phyloP scores from a whole-genome alignment of 2,888 invertebrate genomes.

The Drosophila macrospina region DNA sequence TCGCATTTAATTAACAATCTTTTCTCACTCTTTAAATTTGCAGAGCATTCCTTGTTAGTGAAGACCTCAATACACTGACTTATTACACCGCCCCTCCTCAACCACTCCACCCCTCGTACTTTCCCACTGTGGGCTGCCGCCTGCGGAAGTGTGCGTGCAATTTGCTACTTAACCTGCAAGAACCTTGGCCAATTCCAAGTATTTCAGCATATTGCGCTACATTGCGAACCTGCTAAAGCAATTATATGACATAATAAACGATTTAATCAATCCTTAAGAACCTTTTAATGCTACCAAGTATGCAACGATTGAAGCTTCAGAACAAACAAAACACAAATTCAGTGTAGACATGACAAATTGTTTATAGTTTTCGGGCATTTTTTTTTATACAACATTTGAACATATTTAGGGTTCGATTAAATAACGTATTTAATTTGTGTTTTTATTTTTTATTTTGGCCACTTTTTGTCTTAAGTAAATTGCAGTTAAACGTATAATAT shows the following conservation, averaged over 20 bases:
- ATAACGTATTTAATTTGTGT: constrained; percentile 5
- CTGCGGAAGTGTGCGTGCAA: constrained; percentile 67
- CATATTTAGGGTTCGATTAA: background rate
- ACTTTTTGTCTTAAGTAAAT: constrained; percentile 37
- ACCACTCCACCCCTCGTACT: background rate
- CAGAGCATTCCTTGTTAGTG: constrained; percentile 3
- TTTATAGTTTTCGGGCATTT: constrained; percentile 13
- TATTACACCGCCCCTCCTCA: background rate
- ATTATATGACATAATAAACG: constrained; percentile 48
- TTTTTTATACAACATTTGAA: constrained; percentile 21
- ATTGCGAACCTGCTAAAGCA: constrained; percentile 24
- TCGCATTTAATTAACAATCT: no score
- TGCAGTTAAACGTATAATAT: constrained; percentile 37
- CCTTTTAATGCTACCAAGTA: constrained; percentile 26
- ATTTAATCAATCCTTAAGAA: constrained; percentile 38
- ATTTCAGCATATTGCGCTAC: constrained; percentile 69
- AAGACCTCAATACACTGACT: background rate
- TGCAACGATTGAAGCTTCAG: constrained; percentile 42
- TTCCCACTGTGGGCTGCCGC: no score
- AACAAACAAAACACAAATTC: constrained; percentile 17
- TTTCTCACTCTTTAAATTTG: background rate
- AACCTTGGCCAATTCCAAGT: constrained; percentile 69
- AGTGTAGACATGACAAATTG: constrained; percentile 33
- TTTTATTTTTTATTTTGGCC: constrained; percentile 32
- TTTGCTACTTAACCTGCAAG: constrained; percentile 57